phyloP scores from a whole-genome alignment of 2,113 vertebrate species.

The Podilymbus podiceps region DNA sequence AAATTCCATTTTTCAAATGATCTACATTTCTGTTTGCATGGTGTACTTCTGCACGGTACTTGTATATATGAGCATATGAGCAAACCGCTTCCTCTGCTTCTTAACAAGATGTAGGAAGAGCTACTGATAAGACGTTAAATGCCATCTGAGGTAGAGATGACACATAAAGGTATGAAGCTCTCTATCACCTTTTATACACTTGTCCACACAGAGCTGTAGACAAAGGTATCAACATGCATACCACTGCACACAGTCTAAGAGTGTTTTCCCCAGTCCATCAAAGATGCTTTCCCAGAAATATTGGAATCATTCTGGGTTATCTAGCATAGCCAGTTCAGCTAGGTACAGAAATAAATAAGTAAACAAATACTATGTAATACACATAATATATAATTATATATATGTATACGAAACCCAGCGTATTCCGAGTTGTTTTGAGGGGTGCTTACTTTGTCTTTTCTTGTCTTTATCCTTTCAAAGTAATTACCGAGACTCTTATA shows the following conservation, averaged over 20 bases:
- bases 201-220: neutral
- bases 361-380: neutral
- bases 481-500: constrained; percentile 49
- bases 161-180: neutral
- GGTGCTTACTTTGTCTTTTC: constrained; percentile 30
- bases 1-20: neutral
- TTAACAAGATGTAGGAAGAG: neutral
- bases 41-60: neutral
- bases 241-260: neutral
- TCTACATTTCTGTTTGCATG: neutral
- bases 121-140: neutral
- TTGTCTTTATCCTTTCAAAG: constrained; percentile 55
- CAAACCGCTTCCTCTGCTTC: neutral
- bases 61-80: neutral
- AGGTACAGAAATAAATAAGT: neutral
- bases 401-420: neutral
- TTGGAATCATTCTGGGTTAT: neutral
- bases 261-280: neutral
- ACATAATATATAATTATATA: neutral
- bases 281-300: neutral
- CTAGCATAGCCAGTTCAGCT: neutral
- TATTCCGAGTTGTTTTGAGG: neutral
- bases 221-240: neutral
- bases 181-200: neutral
- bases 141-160: neutral